Conservation (phyloP, 92 coral and sea anemone genomes). For the Parazoanthus darwini region DNA sequence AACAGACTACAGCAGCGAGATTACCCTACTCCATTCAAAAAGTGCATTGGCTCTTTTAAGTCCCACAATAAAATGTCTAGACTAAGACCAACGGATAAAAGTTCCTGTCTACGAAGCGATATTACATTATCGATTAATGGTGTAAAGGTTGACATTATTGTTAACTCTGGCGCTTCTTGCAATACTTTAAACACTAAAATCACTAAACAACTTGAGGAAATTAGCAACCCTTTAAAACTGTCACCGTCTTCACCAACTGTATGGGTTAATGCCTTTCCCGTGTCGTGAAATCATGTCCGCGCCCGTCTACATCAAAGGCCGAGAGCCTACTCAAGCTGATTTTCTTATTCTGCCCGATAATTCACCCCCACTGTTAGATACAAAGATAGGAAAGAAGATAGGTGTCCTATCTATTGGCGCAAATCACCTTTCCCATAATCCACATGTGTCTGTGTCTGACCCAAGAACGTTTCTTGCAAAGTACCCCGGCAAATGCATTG, state of each 20-base stretch:
- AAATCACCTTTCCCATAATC: not conserved
- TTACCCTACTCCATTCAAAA: no score
- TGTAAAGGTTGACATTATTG: constrained; percentile 7
- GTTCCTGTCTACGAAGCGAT: no score
- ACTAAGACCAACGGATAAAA: no score
- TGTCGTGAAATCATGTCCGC: constrained; percentile 12
- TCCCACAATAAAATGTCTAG: no score
- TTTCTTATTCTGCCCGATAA: constrained; percentile 26
- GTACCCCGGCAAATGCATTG: constrained; percentile 21
- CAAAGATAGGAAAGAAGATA: constrained; percentile 20
- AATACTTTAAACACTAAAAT: constrained; percentile 43
- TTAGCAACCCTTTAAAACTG: not conserved
- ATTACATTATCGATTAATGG: constrained; percentile 21
- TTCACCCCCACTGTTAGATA: constrained; percentile 40
- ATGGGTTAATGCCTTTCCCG: constrained; percentile 46
- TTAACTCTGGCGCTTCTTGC: constrained; percentile 49
- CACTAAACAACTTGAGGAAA: constrained; percentile 10
- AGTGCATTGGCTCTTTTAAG: no score
- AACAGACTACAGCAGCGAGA: no score
- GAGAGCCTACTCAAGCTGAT: constrained; percentile 27
- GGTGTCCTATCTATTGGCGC: constrained; percentile 17
- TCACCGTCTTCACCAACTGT: constrained; percentile 39
- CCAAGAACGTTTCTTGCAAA: constrained; percentile 12
- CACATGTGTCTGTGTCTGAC: not conserved
- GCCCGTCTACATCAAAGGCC: constrained; percentile 15